Evolutionary conservation across 2,113 vertebrate genomes (phyloP).

Genomic region (Xyrauchen texanus): DNA sequence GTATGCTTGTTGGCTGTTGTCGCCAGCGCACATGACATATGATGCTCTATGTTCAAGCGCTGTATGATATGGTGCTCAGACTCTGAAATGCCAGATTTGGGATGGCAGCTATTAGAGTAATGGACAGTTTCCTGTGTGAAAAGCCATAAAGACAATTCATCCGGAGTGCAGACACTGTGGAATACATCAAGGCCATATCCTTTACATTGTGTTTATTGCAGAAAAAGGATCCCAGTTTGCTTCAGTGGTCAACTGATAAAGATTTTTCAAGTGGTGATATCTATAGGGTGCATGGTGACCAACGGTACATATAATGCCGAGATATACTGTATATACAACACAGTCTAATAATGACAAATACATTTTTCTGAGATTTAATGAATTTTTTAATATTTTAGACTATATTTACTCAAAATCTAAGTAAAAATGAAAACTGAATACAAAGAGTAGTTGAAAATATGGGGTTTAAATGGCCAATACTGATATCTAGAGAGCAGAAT

Average conservation of each 20-base stretch:
- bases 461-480: too few species aligned
- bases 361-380: too few species aligned
- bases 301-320: too few species aligned
- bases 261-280: too few species aligned
- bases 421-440: too few species aligned
- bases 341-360: too few species aligned
- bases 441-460: too few species aligned
- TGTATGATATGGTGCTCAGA: constrained; percentile 12
- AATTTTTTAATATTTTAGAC: too few species aligned
- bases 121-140: constrained; percentile 37
- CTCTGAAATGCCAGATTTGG: constrained; percentile 4
- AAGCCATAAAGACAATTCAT: constrained; percentile 62
- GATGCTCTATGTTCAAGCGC: neutral
- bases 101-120: constrained; percentile 21
- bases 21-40: neutral
- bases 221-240: neutral
- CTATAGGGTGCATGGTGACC: too few species aligned
- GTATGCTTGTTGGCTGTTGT: constrained; percentile 1
- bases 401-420: too few species aligned
- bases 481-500: too few species aligned
- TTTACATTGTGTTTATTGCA: neutral
- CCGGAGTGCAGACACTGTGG: constrained; percentile 31
- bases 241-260: neutral
- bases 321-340: too few species aligned
- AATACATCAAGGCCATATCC: neutral